Conservation (phyloP, 1,140 invertebrate genomes). For the Hypothenemus hampei region DNA sequence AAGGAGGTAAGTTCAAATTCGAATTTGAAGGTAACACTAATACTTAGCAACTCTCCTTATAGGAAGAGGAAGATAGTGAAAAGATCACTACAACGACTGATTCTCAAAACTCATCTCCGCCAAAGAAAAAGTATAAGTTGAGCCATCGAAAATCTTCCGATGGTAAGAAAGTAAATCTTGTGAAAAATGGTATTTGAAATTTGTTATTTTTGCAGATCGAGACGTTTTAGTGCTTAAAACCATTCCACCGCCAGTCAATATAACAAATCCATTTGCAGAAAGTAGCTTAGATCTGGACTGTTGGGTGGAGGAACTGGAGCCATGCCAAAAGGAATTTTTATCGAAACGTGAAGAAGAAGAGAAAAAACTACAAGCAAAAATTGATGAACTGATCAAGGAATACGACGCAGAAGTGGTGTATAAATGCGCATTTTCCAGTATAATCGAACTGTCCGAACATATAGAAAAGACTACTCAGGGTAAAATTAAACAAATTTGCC, state of each 20-base stretch:
- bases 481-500: slow-evolving; percentile 9
- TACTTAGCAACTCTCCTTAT: not conserved
- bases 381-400: slow-evolving; percentile 27
- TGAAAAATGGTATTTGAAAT: not conserved
- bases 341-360: slow-evolving; percentile 29
- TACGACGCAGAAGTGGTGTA: slow-evolving; percentile 33
- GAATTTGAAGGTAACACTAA: not conserved
- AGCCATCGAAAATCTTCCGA: slow-evolving; percentile 41
- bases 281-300: slow-evolving; percentile 37
- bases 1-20: slow-evolving; percentile 6
- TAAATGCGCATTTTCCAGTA: slow-evolving; percentile 29
- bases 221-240: slow-evolving; percentile 41
- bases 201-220: slow-evolving; percentile 30
- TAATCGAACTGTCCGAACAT: slow-evolving; percentile 33
- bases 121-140: slow-evolving; percentile 42
- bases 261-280: slow-evolving; percentile 30
- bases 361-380: slow-evolving; percentile 25
- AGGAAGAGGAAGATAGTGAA: too few species aligned
- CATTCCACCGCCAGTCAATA: slow-evolving; percentile 24
- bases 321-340: slow-evolving; percentile 28
- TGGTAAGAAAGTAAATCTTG: slow-evolving; percentile 30
- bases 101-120: slow-evolving; percentile 23
- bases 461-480: slow-evolving; percentile 28
- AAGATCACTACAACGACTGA: too few species aligned
- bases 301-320: slow-evolving; percentile 35